Conservation (phyloP, 64 coral and sea anemone species). For the Montipora efflorescens region DNA sequence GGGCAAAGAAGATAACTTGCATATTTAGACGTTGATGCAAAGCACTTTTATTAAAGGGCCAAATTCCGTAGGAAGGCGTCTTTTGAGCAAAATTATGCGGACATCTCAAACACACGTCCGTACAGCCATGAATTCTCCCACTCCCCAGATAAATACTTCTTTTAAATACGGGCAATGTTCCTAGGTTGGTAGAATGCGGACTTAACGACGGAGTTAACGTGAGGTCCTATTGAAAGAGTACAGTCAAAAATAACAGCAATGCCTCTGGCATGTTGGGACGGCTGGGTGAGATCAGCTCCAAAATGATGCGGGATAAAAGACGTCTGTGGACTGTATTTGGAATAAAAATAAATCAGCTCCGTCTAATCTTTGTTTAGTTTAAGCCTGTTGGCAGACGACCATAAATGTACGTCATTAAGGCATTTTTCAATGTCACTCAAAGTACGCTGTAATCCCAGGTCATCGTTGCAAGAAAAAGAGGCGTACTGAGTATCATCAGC, state of each 20-base stretch:
- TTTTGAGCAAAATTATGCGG: too few species aligned
- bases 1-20: too few species aligned
- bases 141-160: not conserved
- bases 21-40: too few species aligned
- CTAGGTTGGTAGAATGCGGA: not conserved
- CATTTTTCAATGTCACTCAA: slow-evolving; percentile 18
- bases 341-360: too few species aligned
- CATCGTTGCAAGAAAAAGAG: not conserved
- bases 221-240: not conserved
- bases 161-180: not conserved
- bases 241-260: not conserved
- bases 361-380: too few species aligned
- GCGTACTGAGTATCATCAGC: slow-evolving; percentile 10
- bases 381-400: slow-evolving; percentile 15
- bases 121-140: too few species aligned
- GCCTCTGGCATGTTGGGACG: not conserved
- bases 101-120: too few species aligned
- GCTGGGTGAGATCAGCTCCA: not conserved
- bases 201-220: not conserved
- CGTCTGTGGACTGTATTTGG: not conserved
- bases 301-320: slow-evolving; percentile 13
- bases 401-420: not conserved
- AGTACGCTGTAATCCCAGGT: not conserved
- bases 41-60: too few species aligned
- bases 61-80: too few species aligned